Conservation (phyloP, 1,140 invertebrate genomes). For the Antheraea mylitta region DNA sequence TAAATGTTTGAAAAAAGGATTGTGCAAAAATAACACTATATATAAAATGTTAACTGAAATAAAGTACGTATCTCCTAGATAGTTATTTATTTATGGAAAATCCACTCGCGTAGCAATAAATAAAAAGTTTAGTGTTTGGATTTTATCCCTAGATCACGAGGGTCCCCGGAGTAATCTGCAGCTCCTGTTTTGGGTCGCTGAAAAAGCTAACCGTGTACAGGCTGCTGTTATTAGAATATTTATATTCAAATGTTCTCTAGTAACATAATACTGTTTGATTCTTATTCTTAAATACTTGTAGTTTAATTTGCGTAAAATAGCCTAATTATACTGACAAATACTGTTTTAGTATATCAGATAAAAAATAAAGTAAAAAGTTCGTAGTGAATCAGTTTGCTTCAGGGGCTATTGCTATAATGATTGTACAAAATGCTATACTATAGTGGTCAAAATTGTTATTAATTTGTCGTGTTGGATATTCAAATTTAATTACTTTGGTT, state of each 20-base stretch:
- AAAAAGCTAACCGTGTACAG: conserved; percentile 66
- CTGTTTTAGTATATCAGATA: neutral
- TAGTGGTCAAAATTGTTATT: conserved; percentile 19
- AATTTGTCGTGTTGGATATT: neutral
- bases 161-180: conserved; percentile 58
- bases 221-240: conserved; percentile 33
- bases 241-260: neutral
- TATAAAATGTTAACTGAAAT: too few relatives aligned
- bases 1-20: too few relatives aligned
- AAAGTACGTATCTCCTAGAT: too few relatives aligned
- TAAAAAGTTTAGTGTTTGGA: neutral
- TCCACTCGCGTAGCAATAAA: too few relatives aligned
- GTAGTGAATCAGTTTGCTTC: conserved; percentile 24
- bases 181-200: conserved; percentile 59
- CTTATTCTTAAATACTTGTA: neutral
- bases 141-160: conserved; percentile 35
- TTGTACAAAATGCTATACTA: conserved; percentile 28
- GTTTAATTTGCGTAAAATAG: conserved; percentile 29
- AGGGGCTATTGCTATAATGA: conserved; percentile 35
- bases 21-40: too few relatives aligned
- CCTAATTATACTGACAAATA: conserved; percentile 47
- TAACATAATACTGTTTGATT: conserved; percentile 2
- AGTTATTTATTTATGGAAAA: too few relatives aligned
- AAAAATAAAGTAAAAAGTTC: conserved; percentile 19
- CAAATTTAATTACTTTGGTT: neutral